Evolutionary conservation across 1,140 invertebrate species (phyloP), one percentile per base, ranked within the genome.

Genomic region (Parapsyche elsis): DNA sequence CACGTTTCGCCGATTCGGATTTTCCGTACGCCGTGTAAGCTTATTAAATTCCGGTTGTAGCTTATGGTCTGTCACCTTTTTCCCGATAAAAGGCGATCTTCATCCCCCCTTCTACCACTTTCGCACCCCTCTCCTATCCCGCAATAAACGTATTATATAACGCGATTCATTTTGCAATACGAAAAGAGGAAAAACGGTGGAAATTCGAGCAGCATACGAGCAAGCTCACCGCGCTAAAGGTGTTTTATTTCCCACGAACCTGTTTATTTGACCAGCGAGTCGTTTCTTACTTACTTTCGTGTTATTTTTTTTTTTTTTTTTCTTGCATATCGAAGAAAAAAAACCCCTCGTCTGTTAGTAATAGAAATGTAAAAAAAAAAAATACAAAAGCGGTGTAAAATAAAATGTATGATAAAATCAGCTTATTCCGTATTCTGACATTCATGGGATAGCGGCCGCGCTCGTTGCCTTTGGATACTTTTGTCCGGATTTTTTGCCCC

Each of bases 381-480:
- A 12, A 24, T 24, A 30, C 9, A 23, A n/a, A 67, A 19, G 24
- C 12, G 24, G 21, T 19, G 12, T 1, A 23, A 64, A 24, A 23
- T 23, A 67, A 61, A 67, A 67, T 67, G 9, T 67, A 9, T 67
- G 64, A 67, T 67, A 67, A 67, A 67, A 67, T 67, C 64, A 67
- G 64, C 64, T 23, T 30, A 67, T 67, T 26, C 9, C 23, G 64
- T 23, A 26, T 67, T 67, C 7, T 5, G 49, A 12, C 49, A 53
- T 53, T 53, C 49, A 53, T 53, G 10, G 10, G 16, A 53, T 53
- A 12, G 49, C 49, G 49, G 10, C 5, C 45, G 45, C 45, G 5
- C 45, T 12, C 49, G 4, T 53, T 53, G 2, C 16, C 12, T 53
- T 53, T 53, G 2, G 12, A 2, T 53, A 12, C 12, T 53, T 53